Evolutionary conservation across 2,888 invertebrate species (phyloP), one percentile per base, ranked within the genome.

Genomic region (Agrotis segetum): DNA sequence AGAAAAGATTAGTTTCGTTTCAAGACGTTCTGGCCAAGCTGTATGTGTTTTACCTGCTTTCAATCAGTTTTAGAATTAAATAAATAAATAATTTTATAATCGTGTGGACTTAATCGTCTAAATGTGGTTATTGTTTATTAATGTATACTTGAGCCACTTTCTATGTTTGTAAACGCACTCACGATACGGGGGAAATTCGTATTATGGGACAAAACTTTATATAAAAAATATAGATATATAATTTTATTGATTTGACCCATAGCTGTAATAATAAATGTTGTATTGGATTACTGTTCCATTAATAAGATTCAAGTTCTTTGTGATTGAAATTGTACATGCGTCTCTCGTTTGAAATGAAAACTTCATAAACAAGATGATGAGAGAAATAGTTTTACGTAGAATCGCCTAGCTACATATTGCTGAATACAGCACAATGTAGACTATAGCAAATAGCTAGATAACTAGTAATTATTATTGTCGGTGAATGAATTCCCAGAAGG

Each of bases 401-500:
- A 88, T 80, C 65, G 72, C 75, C 79, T 75, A 76, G 77, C 71
- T 79, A 83, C 79, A 79, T 79, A 83, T 82, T 69, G 76, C 58
- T 66, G 75, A 71, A 72, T 83, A 72, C 52, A 87, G 85, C 85
- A 85, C 81, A 86, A 90, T 88, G 86, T 89, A 88, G 87, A 90
- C n/a, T n/a, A n/a, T 90, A 88, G 89, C 79, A 86, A 83, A 91
- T 91, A 91, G 88, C 88, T 90, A 86, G 88, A 87, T 92, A 90
- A 90, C 91, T 91, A 84, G 77, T 81, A 82, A 88, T 89, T 90
- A 86, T 86, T 86, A 86, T 86, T 86, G 85, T 89, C 85, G 84
- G 88, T 92, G 93, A 94, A 94, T 93, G 92, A 92, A 90, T 94
- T 95, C 95, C 92, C 73, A 88, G 94, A 95, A 95, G 87, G 88